Evolutionary conservation across 2,797 vertebrate genomes (phyloP).

Genomic region (Lagorchestes hirsutus): DNA sequence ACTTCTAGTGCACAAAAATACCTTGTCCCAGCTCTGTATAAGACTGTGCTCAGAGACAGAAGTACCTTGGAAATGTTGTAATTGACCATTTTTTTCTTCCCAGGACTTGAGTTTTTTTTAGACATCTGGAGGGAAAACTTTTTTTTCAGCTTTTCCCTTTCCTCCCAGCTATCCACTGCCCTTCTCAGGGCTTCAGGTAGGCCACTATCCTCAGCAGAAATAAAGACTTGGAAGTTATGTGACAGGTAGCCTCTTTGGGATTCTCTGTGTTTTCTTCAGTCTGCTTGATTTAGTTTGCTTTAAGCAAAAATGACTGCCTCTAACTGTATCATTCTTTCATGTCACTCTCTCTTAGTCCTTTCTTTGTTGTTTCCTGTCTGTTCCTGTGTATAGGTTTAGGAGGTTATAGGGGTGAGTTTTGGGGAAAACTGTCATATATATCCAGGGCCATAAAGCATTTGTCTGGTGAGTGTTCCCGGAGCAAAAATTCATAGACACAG

Average conservation of each 20-base stretch:
- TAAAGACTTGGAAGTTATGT: background rate
- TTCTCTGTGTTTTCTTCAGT: slow-evolving; percentile 10
- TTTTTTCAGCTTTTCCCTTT: background rate
- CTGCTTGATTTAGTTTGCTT: slow-evolving; percentile 12
- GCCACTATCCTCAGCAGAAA: slow-evolving; percentile 16
- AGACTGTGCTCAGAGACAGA: background rate
- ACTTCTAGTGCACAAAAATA: background rate
- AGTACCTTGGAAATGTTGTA: background rate
- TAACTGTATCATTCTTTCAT: slow-evolving; percentile 5
- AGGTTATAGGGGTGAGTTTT: background rate
- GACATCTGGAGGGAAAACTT: background rate
- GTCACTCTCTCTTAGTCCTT: slow-evolving; percentile 15
- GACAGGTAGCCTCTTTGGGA: background rate
- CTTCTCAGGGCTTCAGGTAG: background rate
- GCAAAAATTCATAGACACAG: background rate
- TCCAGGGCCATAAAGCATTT: background rate
- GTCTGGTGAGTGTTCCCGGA: background rate
- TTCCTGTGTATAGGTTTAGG: background rate
- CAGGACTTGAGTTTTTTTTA: background rate
- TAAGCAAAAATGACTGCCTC: background rate
- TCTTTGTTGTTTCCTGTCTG: background rate
- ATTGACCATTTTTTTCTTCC: background rate
- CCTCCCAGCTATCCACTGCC: background rate
- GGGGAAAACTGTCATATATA: background rate
- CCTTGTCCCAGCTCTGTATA: background rate